Conservation (phyloP, 2,888 invertebrate species). For the Xestobium rufovillosum region DNA sequence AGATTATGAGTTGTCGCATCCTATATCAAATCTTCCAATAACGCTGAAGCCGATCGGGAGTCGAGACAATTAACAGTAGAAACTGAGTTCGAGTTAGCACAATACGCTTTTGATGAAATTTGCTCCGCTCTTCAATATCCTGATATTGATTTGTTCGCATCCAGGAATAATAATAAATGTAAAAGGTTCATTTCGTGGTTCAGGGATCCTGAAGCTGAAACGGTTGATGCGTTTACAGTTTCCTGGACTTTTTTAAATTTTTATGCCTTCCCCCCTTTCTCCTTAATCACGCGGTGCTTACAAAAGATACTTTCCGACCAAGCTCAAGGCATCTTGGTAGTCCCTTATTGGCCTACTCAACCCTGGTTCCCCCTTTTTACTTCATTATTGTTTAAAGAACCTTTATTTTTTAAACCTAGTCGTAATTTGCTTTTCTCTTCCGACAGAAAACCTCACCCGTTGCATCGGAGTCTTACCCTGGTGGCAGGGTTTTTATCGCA, state of each 20-base stretch:
- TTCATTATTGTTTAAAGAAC: constrained; percentile 4
- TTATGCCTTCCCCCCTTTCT: constrained; percentile 16
- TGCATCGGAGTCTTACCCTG: constrained; percentile 16
- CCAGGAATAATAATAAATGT: constrained; percentile 15
- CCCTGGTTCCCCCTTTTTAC: constrained; percentile 10
- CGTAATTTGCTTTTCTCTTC: constrained; percentile 4
- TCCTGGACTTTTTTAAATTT: constrained; percentile 8
- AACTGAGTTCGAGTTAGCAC: constrained; percentile 15
- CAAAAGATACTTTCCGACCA: constrained; percentile 14
- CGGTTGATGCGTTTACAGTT: constrained; percentile 16
- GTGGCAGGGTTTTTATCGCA: constrained; percentile 8
- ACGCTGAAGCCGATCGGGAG: constrained; percentile 13
- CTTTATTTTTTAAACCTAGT: constrained; percentile 8
- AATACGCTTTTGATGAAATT: constrained; percentile 11
- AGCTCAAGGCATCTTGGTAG: constrained; percentile 20
- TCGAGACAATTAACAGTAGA: constrained; percentile 8
- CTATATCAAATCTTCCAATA: constrained; percentile 16
- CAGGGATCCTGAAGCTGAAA: constrained; percentile 9
- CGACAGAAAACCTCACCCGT: constrained; percentile 22
- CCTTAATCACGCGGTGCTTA: not conserved
- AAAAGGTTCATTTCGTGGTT: constrained; percentile 11
- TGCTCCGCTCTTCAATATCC: constrained; percentile 1
- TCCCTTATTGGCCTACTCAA: constrained; percentile 10
- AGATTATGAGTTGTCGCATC: constrained; percentile 17
- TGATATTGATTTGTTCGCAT: constrained; percentile 13